Evolutionary conservation across 2,113 vertebrate genomes (phyloP).

Genomic region (Platycercus adscitus): DNA sequence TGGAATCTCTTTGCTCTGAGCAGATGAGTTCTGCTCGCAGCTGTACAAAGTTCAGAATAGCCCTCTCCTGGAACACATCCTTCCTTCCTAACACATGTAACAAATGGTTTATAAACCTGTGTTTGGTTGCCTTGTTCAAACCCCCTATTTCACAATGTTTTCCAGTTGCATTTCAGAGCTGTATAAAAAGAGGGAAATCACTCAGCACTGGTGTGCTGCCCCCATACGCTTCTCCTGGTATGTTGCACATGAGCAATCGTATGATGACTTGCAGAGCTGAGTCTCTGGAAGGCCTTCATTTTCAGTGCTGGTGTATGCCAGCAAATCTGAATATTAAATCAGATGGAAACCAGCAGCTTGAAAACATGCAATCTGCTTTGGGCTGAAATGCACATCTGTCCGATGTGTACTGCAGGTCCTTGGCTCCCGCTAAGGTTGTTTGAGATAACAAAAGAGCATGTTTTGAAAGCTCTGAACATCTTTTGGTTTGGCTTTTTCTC

Average conservation of each 20-base stretch:
- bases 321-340: constrained; percentile 56
- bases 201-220: background rate
- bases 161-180: background rate
- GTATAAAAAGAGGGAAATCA: background rate
- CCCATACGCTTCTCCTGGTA: constrained; percentile 37
- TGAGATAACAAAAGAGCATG: constrained; percentile 2
- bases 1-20: background rate
- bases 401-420: background rate
- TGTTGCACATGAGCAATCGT: constrained; percentile 20
- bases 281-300: constrained; percentile 42
- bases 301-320: constrained; percentile 32
- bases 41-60: background rate
- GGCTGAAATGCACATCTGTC: constrained; percentile 66
- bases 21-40: background rate
- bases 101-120: accelerated
- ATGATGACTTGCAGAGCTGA: background rate
- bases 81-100: background rate
- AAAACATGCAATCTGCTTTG: constrained; percentile 57
- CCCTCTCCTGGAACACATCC: background rate
- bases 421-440: constrained; percentile 24
- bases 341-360: constrained; percentile 56
- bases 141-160: accelerated
- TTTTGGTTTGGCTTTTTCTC: background rate
- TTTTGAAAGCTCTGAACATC: background rate
- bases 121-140: background rate